These are phyloP conservation scores for Gallinago stenura DNA, from an alignment of 2,797 vertebrate species.

Conservation along the genomic window DNA sequence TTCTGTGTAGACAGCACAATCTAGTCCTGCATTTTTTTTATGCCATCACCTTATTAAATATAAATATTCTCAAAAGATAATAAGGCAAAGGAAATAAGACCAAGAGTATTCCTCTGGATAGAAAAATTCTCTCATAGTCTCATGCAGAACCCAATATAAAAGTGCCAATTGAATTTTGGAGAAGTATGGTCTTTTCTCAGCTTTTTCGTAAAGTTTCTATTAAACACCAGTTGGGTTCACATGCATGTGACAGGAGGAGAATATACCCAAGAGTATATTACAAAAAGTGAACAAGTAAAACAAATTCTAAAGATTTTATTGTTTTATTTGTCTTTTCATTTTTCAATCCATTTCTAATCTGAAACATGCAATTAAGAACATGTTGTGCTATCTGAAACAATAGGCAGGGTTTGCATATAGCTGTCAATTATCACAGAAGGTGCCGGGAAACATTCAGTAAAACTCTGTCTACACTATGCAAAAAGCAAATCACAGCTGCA, in stretches of 20 bases:
- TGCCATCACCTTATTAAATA: slow-evolving; percentile 3
- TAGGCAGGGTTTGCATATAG: slow-evolving; percentile 27
- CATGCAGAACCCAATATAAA: background rate
- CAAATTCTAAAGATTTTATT: background rate
- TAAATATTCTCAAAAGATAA: slow-evolving; percentile 35
- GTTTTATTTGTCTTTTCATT: slow-evolving; percentile 16
- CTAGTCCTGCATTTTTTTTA: background rate
- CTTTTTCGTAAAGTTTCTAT: background rate
- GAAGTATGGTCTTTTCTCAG: background rate
- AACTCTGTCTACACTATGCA: background rate
- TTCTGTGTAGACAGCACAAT: background rate
- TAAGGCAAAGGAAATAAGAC: background rate
- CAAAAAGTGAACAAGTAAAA: slow-evolving; percentile 5
- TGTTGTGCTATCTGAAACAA: slow-evolving; percentile 45
- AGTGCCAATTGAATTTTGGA: background rate
- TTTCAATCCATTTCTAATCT: slow-evolving; percentile 39
- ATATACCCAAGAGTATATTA: background rate
- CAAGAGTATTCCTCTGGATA: background rate
- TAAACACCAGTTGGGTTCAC: background rate
- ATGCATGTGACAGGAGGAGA: background rate
- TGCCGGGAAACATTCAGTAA: slow-evolving; percentile 44
- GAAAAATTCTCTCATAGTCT: background rate
- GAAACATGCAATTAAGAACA: slow-evolving; percentile 61
- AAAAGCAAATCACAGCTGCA: slow-evolving; percentile 59
- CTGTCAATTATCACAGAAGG: slow-evolving; percentile 40